Conservation (phyloP, 2,113 vertebrate species). For the Hepsetus odoe region DNA sequence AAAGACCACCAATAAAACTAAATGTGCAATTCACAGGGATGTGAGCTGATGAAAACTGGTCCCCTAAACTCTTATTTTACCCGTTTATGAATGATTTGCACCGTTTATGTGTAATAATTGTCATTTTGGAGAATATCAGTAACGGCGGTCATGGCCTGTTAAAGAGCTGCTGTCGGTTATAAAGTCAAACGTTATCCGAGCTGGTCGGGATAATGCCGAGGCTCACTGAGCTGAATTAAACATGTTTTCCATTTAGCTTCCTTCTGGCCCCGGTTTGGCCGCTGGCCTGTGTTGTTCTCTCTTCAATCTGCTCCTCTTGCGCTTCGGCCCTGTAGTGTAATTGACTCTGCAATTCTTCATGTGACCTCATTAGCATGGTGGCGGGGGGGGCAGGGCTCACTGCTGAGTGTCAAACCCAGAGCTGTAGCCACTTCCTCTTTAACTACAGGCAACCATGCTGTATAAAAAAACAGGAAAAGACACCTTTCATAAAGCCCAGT, state of each 20-base stretch:
- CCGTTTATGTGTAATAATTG: neutral
- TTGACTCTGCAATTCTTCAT: conserved; percentile 67
- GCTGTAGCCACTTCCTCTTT: conserved; percentile 52
- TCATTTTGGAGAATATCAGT: neutral
- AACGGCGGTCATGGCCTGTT: neutral
- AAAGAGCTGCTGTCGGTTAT: neutral
- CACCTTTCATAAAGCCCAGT: too few species aligned
- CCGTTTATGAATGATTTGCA: neutral
- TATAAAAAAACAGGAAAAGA: neutral
- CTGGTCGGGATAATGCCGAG: neutral
- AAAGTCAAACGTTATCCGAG: neutral
- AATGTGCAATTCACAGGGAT: neutral
- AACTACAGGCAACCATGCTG: neutral
- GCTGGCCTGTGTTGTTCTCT: conserved; percentile 47
- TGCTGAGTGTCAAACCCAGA: conserved; percentile 59
- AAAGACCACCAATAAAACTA: neutral
- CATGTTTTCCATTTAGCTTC: conserved; percentile 20
- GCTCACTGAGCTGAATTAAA: neutral
- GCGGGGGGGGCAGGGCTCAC: conserved; percentile 53
- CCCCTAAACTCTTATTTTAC: neutral
- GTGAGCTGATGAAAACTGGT: neutral
- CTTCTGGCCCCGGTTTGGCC: conserved; percentile 48
- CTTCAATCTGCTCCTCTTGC: conserved; percentile 56
- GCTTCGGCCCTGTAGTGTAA: conserved; percentile 59
- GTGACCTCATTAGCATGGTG: conserved; percentile 74